Evolutionary conservation across 2,797 vertebrate genomes (phyloP), one percentile per base, ranked within the genome.

Genomic region (Philypnodon macrostomus): DNA sequence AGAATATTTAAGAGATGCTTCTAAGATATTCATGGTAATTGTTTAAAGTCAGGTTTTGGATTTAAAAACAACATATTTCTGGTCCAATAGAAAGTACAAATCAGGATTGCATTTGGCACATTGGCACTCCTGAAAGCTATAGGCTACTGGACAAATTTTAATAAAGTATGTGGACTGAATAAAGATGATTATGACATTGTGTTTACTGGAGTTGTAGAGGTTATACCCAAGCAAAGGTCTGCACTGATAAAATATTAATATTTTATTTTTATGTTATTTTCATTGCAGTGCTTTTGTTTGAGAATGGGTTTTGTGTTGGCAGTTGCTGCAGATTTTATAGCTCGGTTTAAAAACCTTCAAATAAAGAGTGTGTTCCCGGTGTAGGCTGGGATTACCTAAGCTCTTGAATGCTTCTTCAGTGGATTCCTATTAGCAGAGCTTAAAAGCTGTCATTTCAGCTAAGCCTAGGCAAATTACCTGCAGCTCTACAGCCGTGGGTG

Each of bases 391-490:
- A 62, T 63, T 68, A 73, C 54, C 50, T 77, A 80, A 81, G 59
- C 76, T 62, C 64, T 63, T 78, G 73, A n/a, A 75, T 77, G 66
- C 69, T 53, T 79, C 68, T 78, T 77, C 65, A 77, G 54, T 67
- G 63, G 67, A 73, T 80, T 84, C 65, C 67, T 73, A 75, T 81
- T 77, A 82, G 69, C 53, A 65, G 56, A 62, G 59, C 71, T 79
- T 85, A 80, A 61, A 75, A 49, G 38, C 72, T 78, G 74, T 70
- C 73, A 76, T 65, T 75, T 75, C 53, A 51, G 64, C 56, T 63
- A 67, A 60, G 62, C 53, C 36, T 70, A 47, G 50, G 26, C 59
- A 80, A 80, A 80, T 63, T 60, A 31, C 50, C 69, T 58, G 58
- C n/a, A 56, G 64, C 47, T 53, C 41, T 18, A 18, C 16, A 6